phyloP scores from a whole-genome alignment of 1,140 invertebrate genomes.

The Lepidotrigona ventralis region DNA sequence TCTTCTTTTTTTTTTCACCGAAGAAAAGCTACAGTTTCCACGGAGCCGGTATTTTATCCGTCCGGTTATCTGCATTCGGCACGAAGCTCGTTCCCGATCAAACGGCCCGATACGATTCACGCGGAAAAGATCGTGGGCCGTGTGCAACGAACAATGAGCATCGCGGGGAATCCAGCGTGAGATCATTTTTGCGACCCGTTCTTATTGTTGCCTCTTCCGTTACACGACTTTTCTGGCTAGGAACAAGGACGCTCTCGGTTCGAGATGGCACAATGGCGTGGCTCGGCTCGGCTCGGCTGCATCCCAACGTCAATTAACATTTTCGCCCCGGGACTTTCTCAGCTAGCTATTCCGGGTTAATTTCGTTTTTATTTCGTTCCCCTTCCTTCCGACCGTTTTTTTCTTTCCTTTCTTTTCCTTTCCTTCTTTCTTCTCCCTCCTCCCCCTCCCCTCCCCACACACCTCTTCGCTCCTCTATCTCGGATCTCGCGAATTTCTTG shows the following conservation, averaged over 20 bases:
- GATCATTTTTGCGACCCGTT: constrained; percentile 56
- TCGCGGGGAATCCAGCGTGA: constrained; percentile 54
- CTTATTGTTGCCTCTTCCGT: constrained; percentile 61
- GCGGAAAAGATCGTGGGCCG: constrained; percentile 49
- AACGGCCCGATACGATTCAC: constrained; percentile 59
- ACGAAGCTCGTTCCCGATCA: constrained; percentile 51
- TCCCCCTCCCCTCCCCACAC: no score
- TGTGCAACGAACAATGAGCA: constrained; percentile 62
- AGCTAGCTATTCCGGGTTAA: neutral
- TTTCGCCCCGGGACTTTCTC: constrained; percentile 10
- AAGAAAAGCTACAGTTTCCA: constrained; percentile 52
- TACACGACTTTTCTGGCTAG: constrained; percentile 50
- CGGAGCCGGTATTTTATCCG: constrained; percentile 22
- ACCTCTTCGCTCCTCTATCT: neutral
- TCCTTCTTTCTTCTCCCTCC: neutral
- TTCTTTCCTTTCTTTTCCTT: neutral
- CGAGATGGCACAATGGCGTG: neutral
- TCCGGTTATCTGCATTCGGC: neutral
- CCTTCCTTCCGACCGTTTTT: neutral
- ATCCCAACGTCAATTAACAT: constrained; percentile 38
- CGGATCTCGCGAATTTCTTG: neutral
- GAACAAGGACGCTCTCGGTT: constrained; percentile 55
- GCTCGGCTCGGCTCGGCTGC: neutral
- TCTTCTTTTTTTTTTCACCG: neutral
- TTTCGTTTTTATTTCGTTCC: constrained; percentile 9